Percentiles rank a stretch among this genome's conserved stretches.
phyloP scores from a whole-genome alignment of 1,140 invertebrate species.

The Eubasilissa regina region DNA sequence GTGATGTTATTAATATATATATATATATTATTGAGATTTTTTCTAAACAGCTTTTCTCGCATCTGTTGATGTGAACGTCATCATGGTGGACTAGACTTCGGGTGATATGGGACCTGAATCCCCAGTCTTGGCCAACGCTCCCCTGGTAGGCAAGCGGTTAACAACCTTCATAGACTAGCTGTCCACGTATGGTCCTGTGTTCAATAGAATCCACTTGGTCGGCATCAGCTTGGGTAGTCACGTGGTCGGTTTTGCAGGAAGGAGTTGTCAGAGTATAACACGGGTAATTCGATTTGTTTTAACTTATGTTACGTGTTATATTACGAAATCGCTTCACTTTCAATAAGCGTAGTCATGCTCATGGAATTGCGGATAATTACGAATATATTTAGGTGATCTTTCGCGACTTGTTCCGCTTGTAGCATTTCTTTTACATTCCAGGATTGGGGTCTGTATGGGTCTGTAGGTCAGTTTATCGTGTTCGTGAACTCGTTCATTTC shows the following conservation, averaged over 20 bases:
- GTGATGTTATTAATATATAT: too few species aligned
- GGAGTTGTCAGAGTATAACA: constrained; percentile 42
- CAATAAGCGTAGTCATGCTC: too few species aligned
- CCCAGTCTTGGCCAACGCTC: constrained; percentile 67
- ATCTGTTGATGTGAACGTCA: constrained; percentile 62
- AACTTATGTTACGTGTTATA: too few species aligned
- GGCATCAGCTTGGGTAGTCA: constrained; percentile 92
- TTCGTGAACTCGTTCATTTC: too few species aligned
- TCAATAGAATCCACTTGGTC: constrained; percentile 83
- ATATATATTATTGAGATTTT: too few species aligned
- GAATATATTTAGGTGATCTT: too few species aligned
- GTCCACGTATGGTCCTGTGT: constrained; percentile 59
- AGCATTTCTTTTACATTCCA: too few species aligned
- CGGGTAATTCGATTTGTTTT: constrained; percentile 7
- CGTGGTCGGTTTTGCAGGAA: constrained; percentile 86
- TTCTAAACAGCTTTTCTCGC: constrained; percentile 62
- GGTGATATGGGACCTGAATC: constrained; percentile 14
- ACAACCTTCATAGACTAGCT: constrained; percentile 64
- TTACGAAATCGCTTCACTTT: too few species aligned
- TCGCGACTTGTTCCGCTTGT: too few species aligned
- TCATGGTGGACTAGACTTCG: constrained; percentile 54
- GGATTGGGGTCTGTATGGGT: too few species aligned
- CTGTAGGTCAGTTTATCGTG: too few species aligned
- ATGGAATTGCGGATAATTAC: too few species aligned
- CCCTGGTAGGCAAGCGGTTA: constrained; percentile 66